Conservation (phyloP, 1,140 invertebrate genomes). For the Drosophila santomea region DNA sequence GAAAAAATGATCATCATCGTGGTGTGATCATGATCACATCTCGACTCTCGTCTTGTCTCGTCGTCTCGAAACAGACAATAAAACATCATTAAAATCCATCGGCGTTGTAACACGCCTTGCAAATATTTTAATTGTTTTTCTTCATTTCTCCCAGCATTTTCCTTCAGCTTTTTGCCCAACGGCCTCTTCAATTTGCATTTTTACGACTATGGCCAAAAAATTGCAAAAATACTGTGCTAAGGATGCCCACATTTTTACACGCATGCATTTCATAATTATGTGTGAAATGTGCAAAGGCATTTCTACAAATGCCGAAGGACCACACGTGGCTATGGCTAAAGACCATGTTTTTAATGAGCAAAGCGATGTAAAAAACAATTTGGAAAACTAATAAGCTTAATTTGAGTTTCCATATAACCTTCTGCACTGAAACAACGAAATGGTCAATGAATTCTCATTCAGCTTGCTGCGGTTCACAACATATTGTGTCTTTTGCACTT, state of each 20-base stretch:
- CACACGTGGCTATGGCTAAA: slow-evolving; percentile 12
- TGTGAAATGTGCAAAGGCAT: slow-evolving; percentile 28
- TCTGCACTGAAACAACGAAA: background rate
- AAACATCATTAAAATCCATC: slow-evolving; percentile 80
- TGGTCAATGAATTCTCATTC: slow-evolving; percentile 2
- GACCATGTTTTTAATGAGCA: too few species aligned
- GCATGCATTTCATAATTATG: slow-evolving; percentile 28
- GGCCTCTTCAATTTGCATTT: slow-evolving; percentile 41
- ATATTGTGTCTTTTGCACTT: slow-evolving; percentile 14
- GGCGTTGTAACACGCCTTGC: slow-evolving; percentile 74
- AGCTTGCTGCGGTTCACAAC: background rate
- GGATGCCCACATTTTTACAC: slow-evolving; percentile 31
- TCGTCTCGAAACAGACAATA: slow-evolving; percentile 74
- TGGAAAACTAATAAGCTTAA: too few species aligned
- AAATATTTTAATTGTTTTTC: slow-evolving; percentile 82
- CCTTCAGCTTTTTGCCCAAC: slow-evolving; percentile 9
- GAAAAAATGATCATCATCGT: slow-evolving; percentile 66
- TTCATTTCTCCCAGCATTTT: slow-evolving; percentile 36
- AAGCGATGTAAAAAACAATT: too few species aligned
- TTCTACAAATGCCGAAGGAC: slow-evolving; percentile 18
- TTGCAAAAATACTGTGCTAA: slow-evolving; percentile 33
- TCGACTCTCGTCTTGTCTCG: slow-evolving; percentile 40
- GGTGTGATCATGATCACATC: slow-evolving; percentile 43
- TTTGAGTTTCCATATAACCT: background rate
- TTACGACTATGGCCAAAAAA: slow-evolving; percentile 59